These are phyloP conservation scores for Holacanthella duospinosa DNA, from an alignment of 2,888 invertebrate genomes.

Conservation along the genomic window DNA sequence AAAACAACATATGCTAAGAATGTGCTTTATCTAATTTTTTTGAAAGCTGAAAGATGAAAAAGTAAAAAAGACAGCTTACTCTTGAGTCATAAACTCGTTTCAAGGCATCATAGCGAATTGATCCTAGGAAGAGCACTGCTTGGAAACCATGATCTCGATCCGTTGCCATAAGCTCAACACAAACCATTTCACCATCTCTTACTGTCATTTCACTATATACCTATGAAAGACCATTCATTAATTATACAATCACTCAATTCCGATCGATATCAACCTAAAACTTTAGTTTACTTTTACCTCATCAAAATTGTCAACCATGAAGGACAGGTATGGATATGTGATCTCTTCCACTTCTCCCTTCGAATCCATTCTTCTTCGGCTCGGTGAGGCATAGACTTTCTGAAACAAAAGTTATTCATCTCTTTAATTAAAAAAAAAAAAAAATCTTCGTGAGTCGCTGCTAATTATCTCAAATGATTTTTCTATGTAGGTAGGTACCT, in stretches of 20 bases:
- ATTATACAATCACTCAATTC: no score
- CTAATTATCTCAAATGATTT: conserved; percentile 1
- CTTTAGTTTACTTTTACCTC: conserved; percentile 23
- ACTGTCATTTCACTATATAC: conserved; percentile 94
- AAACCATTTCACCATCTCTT: conserved; percentile 96
- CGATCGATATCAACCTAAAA: no score
- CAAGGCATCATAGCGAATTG: conserved; percentile 92
- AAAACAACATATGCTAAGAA: background rate
- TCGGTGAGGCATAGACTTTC: conserved; percentile 93
- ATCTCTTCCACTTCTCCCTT: conserved; percentile 98
- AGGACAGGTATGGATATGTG: conserved; percentile 97
- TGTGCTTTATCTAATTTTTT: no score
- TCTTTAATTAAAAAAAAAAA: no score
- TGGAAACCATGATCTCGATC: conserved; percentile 76
- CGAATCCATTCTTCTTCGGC: conserved; percentile 90
- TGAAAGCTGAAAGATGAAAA: background rate
- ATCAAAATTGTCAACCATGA: conserved; percentile 55
- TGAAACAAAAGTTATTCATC: conserved; percentile 40
- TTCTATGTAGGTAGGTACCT: no score
- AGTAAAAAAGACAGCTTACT: conserved; percentile 47
- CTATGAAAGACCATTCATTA: conserved; percentile 42
- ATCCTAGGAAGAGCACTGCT: conserved; percentile 92
- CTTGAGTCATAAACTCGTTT: conserved; percentile 92
- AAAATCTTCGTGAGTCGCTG: background rate
- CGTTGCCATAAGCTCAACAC: conserved; percentile 90